Base-by-base conservation (phyloP, 2,113 vertebrate genomes). In the Gallinago jamesoni region DNA sequence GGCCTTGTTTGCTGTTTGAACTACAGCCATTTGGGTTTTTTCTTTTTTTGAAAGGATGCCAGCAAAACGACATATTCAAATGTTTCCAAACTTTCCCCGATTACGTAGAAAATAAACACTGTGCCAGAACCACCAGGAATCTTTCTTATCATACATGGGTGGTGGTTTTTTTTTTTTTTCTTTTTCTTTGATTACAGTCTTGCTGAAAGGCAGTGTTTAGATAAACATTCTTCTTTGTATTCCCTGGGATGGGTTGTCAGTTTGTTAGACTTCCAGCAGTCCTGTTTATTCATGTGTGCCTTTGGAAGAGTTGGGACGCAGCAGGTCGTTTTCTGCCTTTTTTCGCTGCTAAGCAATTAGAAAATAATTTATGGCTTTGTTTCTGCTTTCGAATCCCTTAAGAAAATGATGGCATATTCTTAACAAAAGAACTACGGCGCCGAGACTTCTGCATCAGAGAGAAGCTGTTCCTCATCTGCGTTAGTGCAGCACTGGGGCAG, bases 321-420 rank as follows among this genome's bases (percentile, higher is more conserved):
- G 96, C 93, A 90, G 94, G 93, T 94, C 31, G 0, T 57, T 74
- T 94, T 70, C 87, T 93, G 89, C 80, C 77, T 92, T 90, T 94
- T 92, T 93, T 97, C 81, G 12, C 53, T 73, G 57, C 77, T 62
- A 55, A 94, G 93, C 88, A 95, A 87, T 96, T 96, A 95, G 69
- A 89, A 93, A 94, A 91, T 93, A 90, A 94, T 92, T 84, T 88
- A 94, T 83, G 69, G 27, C 77, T 94, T 92, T 91, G 84, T 90
- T 96, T 90, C 67, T 94, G 60, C 62, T 79, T 86, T 84, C 6
- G 4, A 89, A 30, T 77, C 91, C 91, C 89, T 50, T 77, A 81
- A 86, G 93, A 80, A 96, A 87, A 74, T 10, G 55, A 64, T 89
- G 55, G 57, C 57, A n/a, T 87, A 13, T 78, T 59, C 80, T 79